phyloP scores from a whole-genome alignment of 30 jellyfish, hydroid and myxozoan species.

The Turritopsis dohrnii region DNA sequence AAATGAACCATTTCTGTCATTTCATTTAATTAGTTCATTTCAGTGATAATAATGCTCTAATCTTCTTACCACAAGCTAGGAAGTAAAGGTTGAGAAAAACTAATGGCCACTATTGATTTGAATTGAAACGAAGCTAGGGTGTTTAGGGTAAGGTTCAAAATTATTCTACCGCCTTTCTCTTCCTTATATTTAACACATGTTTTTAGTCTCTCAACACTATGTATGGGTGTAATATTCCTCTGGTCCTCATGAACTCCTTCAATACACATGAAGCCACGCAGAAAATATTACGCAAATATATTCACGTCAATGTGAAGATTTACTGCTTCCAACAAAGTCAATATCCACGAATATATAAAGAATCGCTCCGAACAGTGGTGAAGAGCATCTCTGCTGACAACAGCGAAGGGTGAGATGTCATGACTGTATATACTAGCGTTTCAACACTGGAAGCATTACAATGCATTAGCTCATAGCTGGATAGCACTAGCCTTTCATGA shows the following conservation, averaged over 20 bases:
- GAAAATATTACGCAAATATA: constrained; percentile 61
- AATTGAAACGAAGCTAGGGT: too few relatives aligned
- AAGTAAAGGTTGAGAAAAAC: too few relatives aligned
- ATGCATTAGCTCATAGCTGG: too few relatives aligned
- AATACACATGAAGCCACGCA: constrained; percentile 79
- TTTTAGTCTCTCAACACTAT: constrained; percentile 66
- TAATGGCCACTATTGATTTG: too few relatives aligned
- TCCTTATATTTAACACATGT: background rate
- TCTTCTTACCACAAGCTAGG: too few relatives aligned
- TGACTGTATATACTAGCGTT: background rate
- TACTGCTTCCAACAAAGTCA: constrained; percentile 84
- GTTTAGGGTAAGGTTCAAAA: too few relatives aligned
- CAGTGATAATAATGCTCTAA: too few relatives aligned
- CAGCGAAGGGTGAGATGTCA: constrained; percentile 53
- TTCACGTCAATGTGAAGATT: constrained; percentile 42
- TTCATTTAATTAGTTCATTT: too few relatives aligned
- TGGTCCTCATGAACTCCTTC: constrained; percentile 90
- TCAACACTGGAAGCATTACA: background rate
- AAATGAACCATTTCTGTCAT: too few relatives aligned
- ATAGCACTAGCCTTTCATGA: background rate
- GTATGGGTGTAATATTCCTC: constrained; percentile 76
- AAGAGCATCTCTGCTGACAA: constrained; percentile 32
- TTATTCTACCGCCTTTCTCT: too few relatives aligned
- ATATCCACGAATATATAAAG: constrained; percentile 85
- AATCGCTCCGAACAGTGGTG: constrained; percentile 72